Conservation (phyloP, 2,888 invertebrate species). For the Melieria omissa region DNA sequence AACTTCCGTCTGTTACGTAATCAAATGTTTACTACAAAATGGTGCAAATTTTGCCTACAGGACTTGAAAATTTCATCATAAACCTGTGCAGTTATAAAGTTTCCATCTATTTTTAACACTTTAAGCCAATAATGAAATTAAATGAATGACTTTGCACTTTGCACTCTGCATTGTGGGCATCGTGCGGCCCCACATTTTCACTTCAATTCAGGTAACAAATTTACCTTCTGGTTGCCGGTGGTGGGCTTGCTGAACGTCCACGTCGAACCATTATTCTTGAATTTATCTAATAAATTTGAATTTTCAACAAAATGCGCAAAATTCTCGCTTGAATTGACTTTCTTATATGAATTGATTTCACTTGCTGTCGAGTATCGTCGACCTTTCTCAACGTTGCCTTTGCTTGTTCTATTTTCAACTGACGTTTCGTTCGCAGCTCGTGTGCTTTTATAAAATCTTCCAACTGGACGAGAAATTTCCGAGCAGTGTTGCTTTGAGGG, state of each 20-base stretch:
- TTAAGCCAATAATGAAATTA: neutral
- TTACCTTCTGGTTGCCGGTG: constrained; percentile 74
- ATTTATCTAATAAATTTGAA: constrained; percentile 35
- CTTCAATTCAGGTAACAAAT: neutral
- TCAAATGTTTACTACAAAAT: too few species aligned
- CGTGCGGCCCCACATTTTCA: constrained; percentile 10
- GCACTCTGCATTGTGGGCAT: constrained; percentile 12
- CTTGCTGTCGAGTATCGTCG: neutral
- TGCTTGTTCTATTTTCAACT: constrained; percentile 34
- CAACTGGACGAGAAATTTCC: constrained; percentile 31
- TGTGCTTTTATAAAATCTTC: constrained; percentile 36
- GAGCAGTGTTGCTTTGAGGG: neutral
- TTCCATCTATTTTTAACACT: too few species aligned
- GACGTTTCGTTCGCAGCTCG: constrained; percentile 27
- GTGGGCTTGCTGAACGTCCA: constrained; percentile 79
- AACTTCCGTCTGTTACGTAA: too few species aligned
- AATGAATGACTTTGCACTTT: constrained; percentile 30
- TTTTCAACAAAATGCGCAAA: constrained; percentile 14
- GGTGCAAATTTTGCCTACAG: too few species aligned
- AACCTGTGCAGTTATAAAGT: too few species aligned
- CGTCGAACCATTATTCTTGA: constrained; percentile 76
- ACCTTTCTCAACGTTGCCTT: constrained; percentile 7
- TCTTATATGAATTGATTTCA: constrained; percentile 21
- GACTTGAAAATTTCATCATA: too few species aligned
- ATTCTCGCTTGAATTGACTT: constrained; percentile 17